phyloP scores from a whole-genome alignment of 37 sponge, comb jelly and placozoan species.

The Crambe crambe region DNA sequence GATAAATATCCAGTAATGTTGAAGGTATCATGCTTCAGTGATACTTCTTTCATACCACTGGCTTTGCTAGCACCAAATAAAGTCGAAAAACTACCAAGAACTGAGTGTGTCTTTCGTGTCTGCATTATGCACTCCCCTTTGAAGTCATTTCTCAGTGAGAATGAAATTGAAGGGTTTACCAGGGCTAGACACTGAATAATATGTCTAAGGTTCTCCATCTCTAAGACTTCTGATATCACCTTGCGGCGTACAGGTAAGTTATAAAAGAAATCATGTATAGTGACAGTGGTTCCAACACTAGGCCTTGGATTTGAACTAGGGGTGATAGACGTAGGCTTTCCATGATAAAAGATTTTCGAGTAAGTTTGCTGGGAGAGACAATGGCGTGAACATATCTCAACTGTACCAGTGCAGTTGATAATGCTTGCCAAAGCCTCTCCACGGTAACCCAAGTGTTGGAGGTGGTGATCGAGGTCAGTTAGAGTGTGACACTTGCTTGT shows the following conservation, averaged over 20 bases:
- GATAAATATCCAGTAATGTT: constrained; percentile 51
- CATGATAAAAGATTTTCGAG: constrained; percentile 47
- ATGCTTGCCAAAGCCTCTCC: constrained; percentile 78
- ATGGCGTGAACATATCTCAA: constrained; percentile 69
- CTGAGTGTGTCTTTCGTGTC: constrained; percentile 25
- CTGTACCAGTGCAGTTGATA: constrained; percentile 32
- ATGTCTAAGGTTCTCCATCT: constrained; percentile 30
- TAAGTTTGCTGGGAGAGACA: constrained; percentile 45
- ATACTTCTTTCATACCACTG: constrained; percentile 3
- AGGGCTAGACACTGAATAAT: constrained; percentile 38
- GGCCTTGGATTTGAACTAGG: neutral
- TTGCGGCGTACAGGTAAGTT: constrained; percentile 70
- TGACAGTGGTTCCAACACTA: constrained; percentile 68
- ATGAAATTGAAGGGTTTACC: constrained; percentile 53
- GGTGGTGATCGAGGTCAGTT: constrained; percentile 24
- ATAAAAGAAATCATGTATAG: constrained; percentile 65
- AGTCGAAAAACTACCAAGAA: constrained; percentile 27
- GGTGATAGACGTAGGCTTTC: constrained; percentile 12
- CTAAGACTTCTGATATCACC: constrained; percentile 12
- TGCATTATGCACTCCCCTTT: constrained; percentile 42
- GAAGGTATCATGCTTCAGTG: neutral
- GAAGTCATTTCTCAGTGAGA: constrained; percentile 50
- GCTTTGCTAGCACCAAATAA: constrained; percentile 38
- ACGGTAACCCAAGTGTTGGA: constrained; percentile 44
- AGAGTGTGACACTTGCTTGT: constrained; percentile 66